Evolutionary conservation across 2,113 vertebrate species (phyloP), one percentile per base, ranked within the genome.

Genomic region (Anas platyrhynchos): DNA sequence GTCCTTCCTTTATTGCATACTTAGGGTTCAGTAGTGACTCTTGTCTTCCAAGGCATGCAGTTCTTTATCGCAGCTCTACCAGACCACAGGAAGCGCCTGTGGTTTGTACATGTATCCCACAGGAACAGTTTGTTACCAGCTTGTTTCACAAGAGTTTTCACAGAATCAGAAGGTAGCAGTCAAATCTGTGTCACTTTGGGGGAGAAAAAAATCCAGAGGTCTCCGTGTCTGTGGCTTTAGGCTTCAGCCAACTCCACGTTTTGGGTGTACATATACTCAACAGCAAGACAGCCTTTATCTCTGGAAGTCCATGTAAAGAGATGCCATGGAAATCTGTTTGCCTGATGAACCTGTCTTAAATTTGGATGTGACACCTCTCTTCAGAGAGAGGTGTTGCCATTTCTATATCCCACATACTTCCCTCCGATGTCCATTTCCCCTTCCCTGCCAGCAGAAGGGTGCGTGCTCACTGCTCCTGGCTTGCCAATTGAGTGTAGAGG

Each of bases 111-210:
- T 54, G 36, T 31, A 1, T 50, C 79, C 79, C 56, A 59, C 3
- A 0, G 7, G 1, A 41, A 50, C 14, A 6, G 18, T 69, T 20
- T 2, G 2, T 43, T 50, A 27, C 38, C 6, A 3, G 41, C 43
- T 32, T 32, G 6, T 75, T 79, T 79, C 72, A 73, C 61, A 44
- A 22, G 55, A 43, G 54, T 32, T n/a, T 91, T 36, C 62, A 58
- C 55, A 75, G 43, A 66, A 32, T 23, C 75, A 20, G 38, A 32
- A 48, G 20, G 20, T 14, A 15, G 14, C 41, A 2, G 2, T 7
- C 43, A 38, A 65, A 71, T 26, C 36, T 55, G 3, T 72, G 34
- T n/a, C 25, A 26, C 44, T 54, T 34, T 55, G 22, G 61, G 22
- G 10, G 32, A 41, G 10, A 36, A 41, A 31, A 44, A 66, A 4